These are phyloP conservation scores for Boloria selene DNA, from an alignment of 2,888 invertebrate species.

Conservation along the genomic window DNA sequence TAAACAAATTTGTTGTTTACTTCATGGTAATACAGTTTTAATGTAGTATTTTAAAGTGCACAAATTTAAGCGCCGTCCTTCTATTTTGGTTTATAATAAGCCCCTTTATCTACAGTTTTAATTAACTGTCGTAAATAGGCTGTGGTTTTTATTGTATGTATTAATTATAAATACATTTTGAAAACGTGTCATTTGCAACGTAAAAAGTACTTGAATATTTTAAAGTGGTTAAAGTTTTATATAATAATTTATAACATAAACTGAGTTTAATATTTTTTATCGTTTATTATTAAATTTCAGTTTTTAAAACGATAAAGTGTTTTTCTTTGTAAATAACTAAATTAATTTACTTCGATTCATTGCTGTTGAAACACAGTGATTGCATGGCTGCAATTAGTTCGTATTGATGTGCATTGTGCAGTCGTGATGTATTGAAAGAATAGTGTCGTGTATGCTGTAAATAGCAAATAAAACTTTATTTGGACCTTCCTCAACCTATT, in stretches of 20 bases:
- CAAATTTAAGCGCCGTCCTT: constrained; percentile 12
- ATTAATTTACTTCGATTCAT: constrained; percentile 51
- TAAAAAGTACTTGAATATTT: not conserved
- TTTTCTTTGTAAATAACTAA: constrained; percentile 35
- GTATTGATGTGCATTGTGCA: constrained; percentile 33
- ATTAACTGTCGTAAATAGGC: constrained; percentile 38
- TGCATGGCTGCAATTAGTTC: constrained; percentile 48
- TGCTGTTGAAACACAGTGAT: constrained; percentile 45
- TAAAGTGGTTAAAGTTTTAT: not conserved
- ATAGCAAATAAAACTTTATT: not conserved
- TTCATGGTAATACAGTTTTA: constrained; percentile 13
- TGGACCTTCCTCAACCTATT: not conserved
- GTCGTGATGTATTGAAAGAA: constrained; percentile 31
- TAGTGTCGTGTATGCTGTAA: constrained; percentile 6
- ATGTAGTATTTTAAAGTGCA: constrained; percentile 13
- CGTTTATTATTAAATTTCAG: not conserved
- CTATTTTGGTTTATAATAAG: constrained; percentile 35
- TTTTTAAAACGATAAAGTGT: not conserved
- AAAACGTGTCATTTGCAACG: constrained; percentile 21
- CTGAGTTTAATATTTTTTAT: too few species aligned
- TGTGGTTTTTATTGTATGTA: constrained; percentile 30
- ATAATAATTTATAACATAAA: too few species aligned
- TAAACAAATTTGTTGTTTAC: constrained; percentile 19
- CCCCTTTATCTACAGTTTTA: constrained; percentile 39
- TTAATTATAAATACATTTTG: constrained; percentile 22